Evolutionary conservation across 2,888 invertebrate species (phyloP).

Genomic region (Pachymerium ferrugineum): DNA sequence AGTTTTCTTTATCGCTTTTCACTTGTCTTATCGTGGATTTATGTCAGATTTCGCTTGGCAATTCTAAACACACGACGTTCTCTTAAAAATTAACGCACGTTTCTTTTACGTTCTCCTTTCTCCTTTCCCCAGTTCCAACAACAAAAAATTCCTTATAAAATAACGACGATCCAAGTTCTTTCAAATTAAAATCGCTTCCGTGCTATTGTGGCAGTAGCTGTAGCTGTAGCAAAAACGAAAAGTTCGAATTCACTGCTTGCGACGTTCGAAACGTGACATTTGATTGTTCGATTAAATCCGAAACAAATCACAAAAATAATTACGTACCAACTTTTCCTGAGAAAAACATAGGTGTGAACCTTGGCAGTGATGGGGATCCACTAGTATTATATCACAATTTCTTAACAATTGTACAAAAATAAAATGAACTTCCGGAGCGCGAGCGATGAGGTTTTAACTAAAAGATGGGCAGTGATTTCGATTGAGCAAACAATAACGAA

Average conservation of each 20-base stretch:
- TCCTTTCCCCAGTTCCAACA: background rate
- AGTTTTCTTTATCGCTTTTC: background rate
- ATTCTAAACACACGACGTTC: constrained; percentile 5
- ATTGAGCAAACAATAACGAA: background rate
- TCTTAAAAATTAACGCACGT: constrained; percentile 5
- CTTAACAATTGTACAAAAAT: background rate
- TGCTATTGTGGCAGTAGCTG: no score
- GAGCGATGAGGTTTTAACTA: background rate
- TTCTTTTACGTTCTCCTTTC: background rate
- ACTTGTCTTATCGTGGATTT: constrained; percentile 2
- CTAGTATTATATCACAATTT: background rate
- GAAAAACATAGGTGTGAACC: background rate
- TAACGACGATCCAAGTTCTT: no score
- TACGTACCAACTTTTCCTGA: background rate
- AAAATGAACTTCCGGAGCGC: no score
- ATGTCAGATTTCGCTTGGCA: background rate
- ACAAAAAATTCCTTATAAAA: no score
- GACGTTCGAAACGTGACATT: background rate
- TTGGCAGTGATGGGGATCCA: background rate
- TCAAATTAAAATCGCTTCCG: no score
- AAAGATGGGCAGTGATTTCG: background rate
- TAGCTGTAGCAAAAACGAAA: no score
- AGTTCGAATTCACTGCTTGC: background rate
- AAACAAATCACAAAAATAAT: background rate
- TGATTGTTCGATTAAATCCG: background rate